Conservation (phyloP, 30 jellyfish, hydroid and myxozoan genomes). For the Turritopsis dohrnii region DNA sequence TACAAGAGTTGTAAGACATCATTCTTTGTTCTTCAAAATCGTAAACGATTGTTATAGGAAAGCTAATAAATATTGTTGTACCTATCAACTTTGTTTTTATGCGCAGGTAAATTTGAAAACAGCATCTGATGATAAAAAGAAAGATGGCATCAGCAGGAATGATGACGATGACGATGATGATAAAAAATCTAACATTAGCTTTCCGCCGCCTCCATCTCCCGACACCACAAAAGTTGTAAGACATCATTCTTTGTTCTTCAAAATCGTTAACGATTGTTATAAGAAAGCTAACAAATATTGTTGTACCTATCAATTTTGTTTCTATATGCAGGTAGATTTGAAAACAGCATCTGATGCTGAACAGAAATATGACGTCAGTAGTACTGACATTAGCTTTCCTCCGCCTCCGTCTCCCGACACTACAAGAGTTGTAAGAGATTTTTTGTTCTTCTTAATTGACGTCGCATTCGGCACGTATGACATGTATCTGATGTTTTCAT, state of each 20-base stretch:
- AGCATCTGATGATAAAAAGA: background rate
- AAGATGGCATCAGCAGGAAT: background rate
- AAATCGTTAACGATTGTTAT: no score
- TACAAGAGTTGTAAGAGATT: background rate
- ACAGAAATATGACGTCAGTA: background rate
- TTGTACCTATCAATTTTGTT: background rate
- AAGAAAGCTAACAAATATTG: no score
- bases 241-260: background rate
- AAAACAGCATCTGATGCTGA: background rate
- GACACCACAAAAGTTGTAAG: background rate
- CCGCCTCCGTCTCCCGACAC: constrained; percentile 1
- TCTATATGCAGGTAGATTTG: background rate
- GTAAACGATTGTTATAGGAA: no score
- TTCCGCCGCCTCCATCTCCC: background rate
- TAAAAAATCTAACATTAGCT: background rate
- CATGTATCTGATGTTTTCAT: no score
- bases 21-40: no score
- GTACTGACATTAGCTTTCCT: background rate
- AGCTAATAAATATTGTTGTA: no score
- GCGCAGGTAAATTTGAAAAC: background rate
- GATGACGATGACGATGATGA: constrained; percentile 14
- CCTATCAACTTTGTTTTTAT: background rate
- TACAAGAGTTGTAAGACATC: background rate
- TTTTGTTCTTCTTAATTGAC: no score
- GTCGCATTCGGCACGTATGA: no score